A percentile compares a stretch with the other conserved stretches of the same genome.
These are phyloP conservation scores for Haliclona indistincta DNA, from an alignment of 37 sponge, comb jelly and placozoan genomes.

Conservation along the genomic window DNA sequence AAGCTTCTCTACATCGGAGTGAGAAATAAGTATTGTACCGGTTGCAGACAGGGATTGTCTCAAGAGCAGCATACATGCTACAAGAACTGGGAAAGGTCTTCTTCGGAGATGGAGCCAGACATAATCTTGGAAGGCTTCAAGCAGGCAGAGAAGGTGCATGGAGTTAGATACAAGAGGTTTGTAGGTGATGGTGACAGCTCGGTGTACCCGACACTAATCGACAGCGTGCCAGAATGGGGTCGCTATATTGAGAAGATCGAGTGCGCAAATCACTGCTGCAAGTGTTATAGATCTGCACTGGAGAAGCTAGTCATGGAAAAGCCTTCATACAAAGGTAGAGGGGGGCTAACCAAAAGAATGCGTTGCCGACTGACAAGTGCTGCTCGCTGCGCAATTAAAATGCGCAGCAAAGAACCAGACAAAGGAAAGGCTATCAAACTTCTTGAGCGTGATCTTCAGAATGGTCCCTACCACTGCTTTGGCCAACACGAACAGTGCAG, in stretches of 20 bases:
- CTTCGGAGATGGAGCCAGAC: constrained; percentile 47
- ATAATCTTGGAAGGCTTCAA: constrained; percentile 55
- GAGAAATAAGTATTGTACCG: constrained; percentile 39
- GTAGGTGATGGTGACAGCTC: constrained; percentile 48
- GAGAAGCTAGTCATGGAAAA: constrained; percentile 52
- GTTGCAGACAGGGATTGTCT: constrained; percentile 26
- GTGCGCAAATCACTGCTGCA: constrained; percentile 58
- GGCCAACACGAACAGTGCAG: constrained; percentile 48
- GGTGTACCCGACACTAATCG: constrained; percentile 30
- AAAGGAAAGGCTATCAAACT: constrained; percentile 9
- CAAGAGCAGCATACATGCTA: background rate
- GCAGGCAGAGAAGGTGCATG: constrained; percentile 34
- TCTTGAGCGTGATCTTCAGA: constrained; percentile 11
- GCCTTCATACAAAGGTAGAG: constrained; percentile 36
- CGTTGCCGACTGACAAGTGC: constrained; percentile 16
- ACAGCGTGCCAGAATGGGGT: constrained; percentile 36
- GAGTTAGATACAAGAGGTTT: constrained; percentile 33
- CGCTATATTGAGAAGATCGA: constrained; percentile 36
- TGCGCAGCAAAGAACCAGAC: constrained; percentile 31
- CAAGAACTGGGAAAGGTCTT: constrained; percentile 30
- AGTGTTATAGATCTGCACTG: constrained; percentile 36
- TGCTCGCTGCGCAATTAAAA: constrained; percentile 42
- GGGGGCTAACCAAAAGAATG: constrained; percentile 27
- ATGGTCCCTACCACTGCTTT: constrained; percentile 47
- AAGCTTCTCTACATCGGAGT: constrained; percentile 48